Evolutionary conservation across 2,888 invertebrate species (phyloP).

Genomic region (Melanostoma mellinum): DNA sequence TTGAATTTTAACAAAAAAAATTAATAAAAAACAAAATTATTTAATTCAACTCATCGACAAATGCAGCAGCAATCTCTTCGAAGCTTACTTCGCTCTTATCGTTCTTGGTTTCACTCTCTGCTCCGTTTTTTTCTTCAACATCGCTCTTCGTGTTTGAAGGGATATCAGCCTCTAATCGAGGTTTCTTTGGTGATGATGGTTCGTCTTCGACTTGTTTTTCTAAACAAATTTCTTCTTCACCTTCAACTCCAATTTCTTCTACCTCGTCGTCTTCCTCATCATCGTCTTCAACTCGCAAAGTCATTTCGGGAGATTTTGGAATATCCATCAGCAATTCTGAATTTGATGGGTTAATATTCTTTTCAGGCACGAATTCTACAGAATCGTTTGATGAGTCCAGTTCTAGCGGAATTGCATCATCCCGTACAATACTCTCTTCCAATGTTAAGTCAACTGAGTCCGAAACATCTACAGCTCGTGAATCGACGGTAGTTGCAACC

Average conservation of each 20-base stretch:
- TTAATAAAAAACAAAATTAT: background rate
- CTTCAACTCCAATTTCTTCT: background rate
- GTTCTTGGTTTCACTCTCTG: background rate
- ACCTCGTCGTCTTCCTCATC: constrained; percentile 47
- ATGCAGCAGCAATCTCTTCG: constrained; percentile 74
- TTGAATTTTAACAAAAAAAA: background rate
- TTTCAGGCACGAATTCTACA: constrained; percentile 49
- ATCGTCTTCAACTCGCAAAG: constrained; percentile 58
- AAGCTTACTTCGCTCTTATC: constrained; percentile 42
- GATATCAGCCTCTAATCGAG: constrained; percentile 24
- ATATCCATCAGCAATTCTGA: constrained; percentile 12
- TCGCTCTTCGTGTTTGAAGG: background rate
- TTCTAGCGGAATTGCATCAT: constrained; percentile 33
- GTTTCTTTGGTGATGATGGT: constrained; percentile 41
- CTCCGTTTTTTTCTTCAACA: background rate
- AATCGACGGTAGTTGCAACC: background rate
- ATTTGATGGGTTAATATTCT: background rate
- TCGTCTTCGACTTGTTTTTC: background rate
- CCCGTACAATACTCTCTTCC: constrained; percentile 30
- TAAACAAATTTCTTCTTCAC: background rate
- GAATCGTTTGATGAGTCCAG: constrained; percentile 65
- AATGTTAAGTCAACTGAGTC: constrained; percentile 52
- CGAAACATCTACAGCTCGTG: background rate
- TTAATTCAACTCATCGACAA: constrained; percentile 75
- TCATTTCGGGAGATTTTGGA: constrained; percentile 61